Evolutionary conservation across 2,888 invertebrate species (phyloP).

Genomic region (Clepsis dumicolana): DNA sequence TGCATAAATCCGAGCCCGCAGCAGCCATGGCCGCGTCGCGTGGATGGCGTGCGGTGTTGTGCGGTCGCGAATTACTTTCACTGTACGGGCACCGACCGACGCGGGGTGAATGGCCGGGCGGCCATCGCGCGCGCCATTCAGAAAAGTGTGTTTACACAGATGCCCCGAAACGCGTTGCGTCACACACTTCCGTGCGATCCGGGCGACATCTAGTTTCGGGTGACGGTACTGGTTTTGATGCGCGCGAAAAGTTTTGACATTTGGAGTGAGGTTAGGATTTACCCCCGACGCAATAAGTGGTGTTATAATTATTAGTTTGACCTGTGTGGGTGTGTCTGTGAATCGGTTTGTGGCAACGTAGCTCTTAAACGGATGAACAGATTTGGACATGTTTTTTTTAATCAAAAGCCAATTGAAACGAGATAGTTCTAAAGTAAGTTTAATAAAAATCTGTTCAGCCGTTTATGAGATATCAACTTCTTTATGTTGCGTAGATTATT

Average conservation of each 20-base stretch:
- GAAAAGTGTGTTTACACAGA: slow-evolving; percentile 85
- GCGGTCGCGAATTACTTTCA: slow-evolving; percentile 86
- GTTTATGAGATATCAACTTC: no score
- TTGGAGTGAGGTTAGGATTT: neutral
- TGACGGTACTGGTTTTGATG: neutral
- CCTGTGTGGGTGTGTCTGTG: no score
- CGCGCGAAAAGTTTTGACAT: slow-evolving; percentile 1
- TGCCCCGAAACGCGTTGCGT: slow-evolving; percentile 84
- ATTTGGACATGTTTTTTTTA: no score
- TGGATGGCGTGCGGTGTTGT: slow-evolving; percentile 76
- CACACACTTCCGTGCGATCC: slow-evolving; percentile 84
- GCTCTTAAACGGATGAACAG: no score
- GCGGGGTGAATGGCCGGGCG: slow-evolving; percentile 75
- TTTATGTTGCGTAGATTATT: no score
- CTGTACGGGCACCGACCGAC: slow-evolving; percentile 81
- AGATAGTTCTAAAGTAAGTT: no score
- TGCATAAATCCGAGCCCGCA: slow-evolving; percentile 46
- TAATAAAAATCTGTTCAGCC: no score
- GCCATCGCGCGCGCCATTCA: slow-evolving; percentile 78
- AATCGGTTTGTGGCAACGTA: no score
- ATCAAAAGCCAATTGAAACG: no score
- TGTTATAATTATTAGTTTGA: no score
- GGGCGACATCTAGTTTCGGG: slow-evolving; percentile 31
- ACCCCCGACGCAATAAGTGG: no score
- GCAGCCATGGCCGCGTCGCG: slow-evolving; percentile 78